A percentile compares a stretch with the other conserved stretches of the same genome.
Conservation (phyloP, 2,888 invertebrate species). For the Calephelis perditalis region DNA sequence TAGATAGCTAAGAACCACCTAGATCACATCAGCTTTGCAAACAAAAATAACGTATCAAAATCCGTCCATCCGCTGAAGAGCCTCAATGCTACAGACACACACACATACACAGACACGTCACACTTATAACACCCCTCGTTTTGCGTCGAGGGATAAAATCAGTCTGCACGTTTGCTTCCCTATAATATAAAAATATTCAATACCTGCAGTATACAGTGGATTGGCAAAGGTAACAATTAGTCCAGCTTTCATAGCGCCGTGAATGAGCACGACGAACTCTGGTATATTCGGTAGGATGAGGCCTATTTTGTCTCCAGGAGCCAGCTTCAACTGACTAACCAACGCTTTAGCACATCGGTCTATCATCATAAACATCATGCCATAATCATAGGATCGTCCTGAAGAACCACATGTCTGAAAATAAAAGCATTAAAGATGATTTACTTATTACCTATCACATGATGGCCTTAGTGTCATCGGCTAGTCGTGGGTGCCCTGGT, state of each 20-base stretch:
- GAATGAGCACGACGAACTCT: slow-evolving; percentile 81
- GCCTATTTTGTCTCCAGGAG: slow-evolving; percentile 81
- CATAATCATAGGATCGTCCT: slow-evolving; percentile 81
- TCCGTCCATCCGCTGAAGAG: no score
- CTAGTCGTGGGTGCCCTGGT: no score
- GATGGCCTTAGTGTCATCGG: no score
- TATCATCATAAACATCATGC: slow-evolving; percentile 77
- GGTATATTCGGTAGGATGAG: slow-evolving; percentile 84
- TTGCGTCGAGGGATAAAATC: no score
- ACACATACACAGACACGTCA: no score
- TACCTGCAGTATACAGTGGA: slow-evolving; percentile 83
- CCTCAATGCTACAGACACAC: no score
- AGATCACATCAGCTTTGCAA: no score
- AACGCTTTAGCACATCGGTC: slow-evolving; percentile 78
- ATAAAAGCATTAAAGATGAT: not conserved
- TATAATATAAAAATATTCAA: not conserved
- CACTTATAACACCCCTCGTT: no score
- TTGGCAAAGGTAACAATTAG: slow-evolving; percentile 83
- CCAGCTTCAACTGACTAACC: slow-evolving; percentile 72
- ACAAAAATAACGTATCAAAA: no score
- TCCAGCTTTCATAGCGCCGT: slow-evolving; percentile 82
- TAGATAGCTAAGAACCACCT: no score
- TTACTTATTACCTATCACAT: no score
- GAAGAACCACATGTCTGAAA: slow-evolving; percentile 82
- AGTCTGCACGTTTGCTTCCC: no score